A percentile compares a stretch with the other conserved stretches of the same genome.
Evolutionary conservation across 2,113 vertebrate species (phyloP).

Genomic region (Muntiacus muntjak): DNA sequence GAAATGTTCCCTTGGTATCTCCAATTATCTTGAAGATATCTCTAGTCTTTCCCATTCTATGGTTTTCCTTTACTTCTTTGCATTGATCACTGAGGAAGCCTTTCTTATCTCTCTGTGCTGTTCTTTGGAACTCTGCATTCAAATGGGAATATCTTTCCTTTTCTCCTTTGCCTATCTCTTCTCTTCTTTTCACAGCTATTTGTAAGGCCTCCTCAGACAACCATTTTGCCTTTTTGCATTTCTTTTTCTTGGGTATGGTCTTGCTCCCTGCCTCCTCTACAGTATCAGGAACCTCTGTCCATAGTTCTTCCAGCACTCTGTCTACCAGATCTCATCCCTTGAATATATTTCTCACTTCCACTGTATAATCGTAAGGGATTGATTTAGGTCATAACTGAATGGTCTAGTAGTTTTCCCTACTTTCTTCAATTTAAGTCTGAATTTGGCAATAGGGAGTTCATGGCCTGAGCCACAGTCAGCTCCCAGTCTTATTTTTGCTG

Average conservation of each 20-base stretch:
- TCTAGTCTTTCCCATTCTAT: background rate
- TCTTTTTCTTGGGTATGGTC: background rate
- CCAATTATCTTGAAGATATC: background rate
- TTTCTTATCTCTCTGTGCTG: background rate
- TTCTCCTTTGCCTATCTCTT: background rate
- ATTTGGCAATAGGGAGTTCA: background rate
- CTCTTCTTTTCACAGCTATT: background rate
- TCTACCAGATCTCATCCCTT: background rate
- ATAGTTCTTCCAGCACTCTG: background rate
- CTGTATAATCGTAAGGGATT: background rate
- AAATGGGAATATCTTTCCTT: background rate
- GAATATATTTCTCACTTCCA: background rate
- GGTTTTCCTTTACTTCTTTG: background rate
- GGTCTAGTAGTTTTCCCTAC: background rate
- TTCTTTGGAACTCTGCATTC: background rate
- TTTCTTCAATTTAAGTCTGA: background rate
- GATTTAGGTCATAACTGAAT: background rate
- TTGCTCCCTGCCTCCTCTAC: background rate
- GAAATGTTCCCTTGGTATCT: background rate
- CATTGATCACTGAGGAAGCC: background rate
- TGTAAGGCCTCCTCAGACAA: background rate
- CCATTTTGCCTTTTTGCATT: background rate
- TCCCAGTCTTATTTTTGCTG: background rate
- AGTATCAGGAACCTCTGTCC: fast-evolving
- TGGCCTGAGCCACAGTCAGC: background rate